A percentile compares a stretch with the other conserved stretches of the same genome.
Evolutionary conservation across 2,113 vertebrate species (phyloP).

Genomic region (Eptesicus fuscus): DNA sequence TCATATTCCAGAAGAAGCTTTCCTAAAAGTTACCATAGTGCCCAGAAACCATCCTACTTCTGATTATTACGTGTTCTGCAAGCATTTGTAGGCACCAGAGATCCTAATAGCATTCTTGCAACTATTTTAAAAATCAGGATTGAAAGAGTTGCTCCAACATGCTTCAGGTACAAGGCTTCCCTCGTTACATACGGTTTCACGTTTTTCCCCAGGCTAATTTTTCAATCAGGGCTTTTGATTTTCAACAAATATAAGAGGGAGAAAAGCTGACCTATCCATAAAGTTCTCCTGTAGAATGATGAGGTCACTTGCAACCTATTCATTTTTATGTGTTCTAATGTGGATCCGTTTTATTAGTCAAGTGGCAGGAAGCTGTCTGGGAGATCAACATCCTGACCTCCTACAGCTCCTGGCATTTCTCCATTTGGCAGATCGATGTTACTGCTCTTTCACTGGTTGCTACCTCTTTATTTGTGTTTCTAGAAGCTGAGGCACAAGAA

Average conservation of each 20-base stretch:
- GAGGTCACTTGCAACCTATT: background rate
- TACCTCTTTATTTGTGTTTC: background rate
- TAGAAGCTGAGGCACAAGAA: background rate
- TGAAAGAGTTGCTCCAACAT: background rate
- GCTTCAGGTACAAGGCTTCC: background rate
- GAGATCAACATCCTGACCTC: background rate
- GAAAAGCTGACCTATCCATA: background rate
- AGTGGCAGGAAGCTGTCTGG: background rate
- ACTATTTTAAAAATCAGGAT: slow-evolving; percentile 26
- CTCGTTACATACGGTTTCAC: background rate
- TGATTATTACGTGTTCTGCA: background rate
- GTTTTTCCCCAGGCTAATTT: slow-evolving; percentile 5
- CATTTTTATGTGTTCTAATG: background rate
- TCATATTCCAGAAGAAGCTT: background rate
- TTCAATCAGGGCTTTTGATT: slow-evolving; percentile 17
- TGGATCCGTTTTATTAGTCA: background rate
- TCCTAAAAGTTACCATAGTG: background rate
- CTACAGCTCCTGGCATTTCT: background rate
- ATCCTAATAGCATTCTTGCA: background rate
- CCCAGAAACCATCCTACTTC: background rate
- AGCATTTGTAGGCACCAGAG: background rate
- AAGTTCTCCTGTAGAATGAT: background rate
- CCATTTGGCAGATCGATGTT: background rate
- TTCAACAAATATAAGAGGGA: background rate
- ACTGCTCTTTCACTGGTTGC: background rate